Base-by-base conservation (phyloP, 2,113 vertebrate genomes). In the Acrocephalus arundinaceus region DNA sequence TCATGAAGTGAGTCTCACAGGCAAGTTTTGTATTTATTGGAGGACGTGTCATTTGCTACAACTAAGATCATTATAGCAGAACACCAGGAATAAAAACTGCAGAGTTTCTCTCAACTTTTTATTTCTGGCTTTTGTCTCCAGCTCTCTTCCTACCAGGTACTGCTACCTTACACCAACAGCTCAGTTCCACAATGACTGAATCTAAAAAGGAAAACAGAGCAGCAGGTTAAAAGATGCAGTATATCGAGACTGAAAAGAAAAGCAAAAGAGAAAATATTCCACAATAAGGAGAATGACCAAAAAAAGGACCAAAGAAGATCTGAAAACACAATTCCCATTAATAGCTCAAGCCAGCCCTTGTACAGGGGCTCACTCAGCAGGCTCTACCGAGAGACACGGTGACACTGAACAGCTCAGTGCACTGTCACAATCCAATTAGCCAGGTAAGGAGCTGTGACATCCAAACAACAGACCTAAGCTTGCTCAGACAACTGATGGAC, bases 201-300 rank as follows among this genome's bases (percentile, higher is more conserved):
- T 85, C 55, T 84, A 84, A 85, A 93, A 82, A 62, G 72, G 51
- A 77, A 85, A 74, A 85, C 51, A 89, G 81, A 89, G 80, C 45
- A 89, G 55, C 14, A 49, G 17, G 68, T 70, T 89, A 94, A 80
- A 19, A 76, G 72, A 72, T 61, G 27, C 31, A 27, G 41, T 28
- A 81, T 57, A 73, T 52, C 18, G 62, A 62, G 31, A 58, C n/a
- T 24, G 30, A 9, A 37, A 46, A 77, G 30, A 62, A 75, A 70
- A 37, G 6, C 3, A 3, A 13, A 41, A 66, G 20, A 51, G 6
- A 70, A 61, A 15, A 65, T 24, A 48, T 65, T 49, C 18, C 28
- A 73, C 21, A 73, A 15, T 51, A 46, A 77, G 28, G 10, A 75
- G 10, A 59, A 41, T 2, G 14, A 80, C 27, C 14, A 33, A 71